Evolutionary conservation across 1,140 invertebrate species (phyloP).

Genomic region (Drosophila bocqueti): DNA sequence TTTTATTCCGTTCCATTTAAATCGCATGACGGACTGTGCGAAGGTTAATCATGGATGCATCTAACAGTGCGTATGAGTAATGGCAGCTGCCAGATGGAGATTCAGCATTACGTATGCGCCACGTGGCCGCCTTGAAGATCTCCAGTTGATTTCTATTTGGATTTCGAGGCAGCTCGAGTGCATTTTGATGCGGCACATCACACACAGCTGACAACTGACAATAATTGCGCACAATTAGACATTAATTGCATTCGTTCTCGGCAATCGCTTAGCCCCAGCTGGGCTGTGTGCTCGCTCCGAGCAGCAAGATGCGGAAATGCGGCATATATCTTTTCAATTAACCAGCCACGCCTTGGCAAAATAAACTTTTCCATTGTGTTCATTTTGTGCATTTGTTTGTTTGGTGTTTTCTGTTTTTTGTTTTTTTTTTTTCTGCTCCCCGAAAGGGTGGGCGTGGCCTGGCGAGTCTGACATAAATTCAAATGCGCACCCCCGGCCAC

Average conservation of each 20-base stretch:
- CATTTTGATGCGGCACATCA: constrained; percentile 44
- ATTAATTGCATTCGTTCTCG: constrained; percentile 80
- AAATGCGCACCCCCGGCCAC: constrained; percentile 34
- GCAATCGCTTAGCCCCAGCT: constrained; percentile 63
- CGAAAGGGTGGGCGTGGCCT: constrained; percentile 45
- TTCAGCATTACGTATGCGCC: constrained; percentile 66
- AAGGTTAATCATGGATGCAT: constrained; percentile 71
- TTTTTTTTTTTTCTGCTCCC: background rate
- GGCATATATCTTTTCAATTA: constrained; percentile 69
- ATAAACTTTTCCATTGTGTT: constrained; percentile 64
- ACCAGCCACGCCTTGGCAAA: constrained; percentile 59
- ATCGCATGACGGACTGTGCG: constrained; percentile 28
- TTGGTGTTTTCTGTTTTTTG: background rate
- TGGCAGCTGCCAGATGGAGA: constrained; percentile 20
- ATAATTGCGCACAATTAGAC: constrained; percentile 81
- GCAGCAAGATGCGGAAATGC: constrained; percentile 71
- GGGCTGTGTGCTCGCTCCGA: constrained; percentile 50
- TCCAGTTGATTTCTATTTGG: constrained; percentile 16
- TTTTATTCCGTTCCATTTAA: constrained; percentile 36
- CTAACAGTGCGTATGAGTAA: constrained; percentile 74
- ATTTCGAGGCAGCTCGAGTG: constrained; percentile 16
- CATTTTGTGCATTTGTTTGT: constrained; percentile 45
- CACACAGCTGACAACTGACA: constrained; percentile 52
- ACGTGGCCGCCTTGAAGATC: constrained; percentile 62
- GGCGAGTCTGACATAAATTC: constrained; percentile 43